A percentile compares a stretch with the other conserved stretches of the same genome.
Evolutionary conservation across 53 echinoderm and acorn worm genomes (phyloP).

Genomic region (Zoroaster sp.): DNA sequence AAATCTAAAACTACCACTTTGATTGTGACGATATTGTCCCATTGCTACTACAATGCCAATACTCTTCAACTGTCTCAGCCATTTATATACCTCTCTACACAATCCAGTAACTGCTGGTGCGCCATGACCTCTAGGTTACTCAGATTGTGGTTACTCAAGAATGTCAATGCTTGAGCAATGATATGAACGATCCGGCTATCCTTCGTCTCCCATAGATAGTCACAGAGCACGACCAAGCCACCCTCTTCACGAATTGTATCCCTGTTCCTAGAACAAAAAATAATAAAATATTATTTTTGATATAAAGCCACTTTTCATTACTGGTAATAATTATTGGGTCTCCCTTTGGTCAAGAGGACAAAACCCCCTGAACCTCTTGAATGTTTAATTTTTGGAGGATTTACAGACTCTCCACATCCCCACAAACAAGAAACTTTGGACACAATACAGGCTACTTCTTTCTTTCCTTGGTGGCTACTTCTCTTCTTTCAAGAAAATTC

Average conservation of each 20-base stretch:
- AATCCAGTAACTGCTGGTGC: not conserved
- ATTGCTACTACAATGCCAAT: not conserved
- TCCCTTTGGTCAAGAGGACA: too few species aligned
- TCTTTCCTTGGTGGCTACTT: too few species aligned
- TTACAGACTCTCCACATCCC: too few species aligned
- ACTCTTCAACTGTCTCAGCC: not conserved
- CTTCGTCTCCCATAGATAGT: conserved; percentile 2
- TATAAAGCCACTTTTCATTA: too few species aligned
- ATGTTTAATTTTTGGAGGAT: too few species aligned
- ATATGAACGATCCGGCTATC: conserved; percentile 5
- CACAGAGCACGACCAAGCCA: conserved; percentile 10
- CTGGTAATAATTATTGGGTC: too few species aligned
- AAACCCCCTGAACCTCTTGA: too few species aligned
- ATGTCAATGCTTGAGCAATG: not conserved
- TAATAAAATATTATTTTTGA: not conserved
- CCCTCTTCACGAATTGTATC: conserved; percentile 40
- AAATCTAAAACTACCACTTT: too few species aligned
- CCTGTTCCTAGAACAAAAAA: conserved; percentile 3
- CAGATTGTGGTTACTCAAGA: conserved; percentile 11
- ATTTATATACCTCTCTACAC: conserved; percentile 7
- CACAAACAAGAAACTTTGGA: too few species aligned
- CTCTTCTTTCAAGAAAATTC: too few species aligned
- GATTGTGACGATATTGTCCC: not conserved
- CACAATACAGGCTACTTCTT: too few species aligned
- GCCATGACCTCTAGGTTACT: conserved; percentile 16